Percentiles rank a stretch among this genome's conserved stretches.
phyloP scores from a whole-genome alignment of 2,113 vertebrate species.

The Caretta caretta region DNA sequence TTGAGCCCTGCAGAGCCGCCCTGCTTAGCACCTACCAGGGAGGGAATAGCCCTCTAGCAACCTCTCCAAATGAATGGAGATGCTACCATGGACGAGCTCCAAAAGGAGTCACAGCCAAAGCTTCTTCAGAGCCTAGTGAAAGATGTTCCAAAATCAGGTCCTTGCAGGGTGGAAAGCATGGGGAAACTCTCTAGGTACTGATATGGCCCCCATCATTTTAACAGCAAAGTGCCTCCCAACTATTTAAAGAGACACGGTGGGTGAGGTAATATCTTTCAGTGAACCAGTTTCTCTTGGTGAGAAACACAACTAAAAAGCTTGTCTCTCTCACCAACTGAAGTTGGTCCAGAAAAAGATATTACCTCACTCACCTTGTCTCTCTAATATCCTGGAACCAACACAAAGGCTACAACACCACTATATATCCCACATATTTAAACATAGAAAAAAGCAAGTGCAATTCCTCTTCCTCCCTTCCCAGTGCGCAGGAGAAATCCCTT shows the following conservation, averaged over 20 bases:
- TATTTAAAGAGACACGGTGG: no score
- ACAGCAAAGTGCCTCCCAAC: no score
- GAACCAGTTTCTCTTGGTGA: no score
- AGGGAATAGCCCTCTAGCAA: neutral
- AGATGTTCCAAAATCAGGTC: neutral
- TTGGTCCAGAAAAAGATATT: neutral
- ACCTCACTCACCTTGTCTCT: neutral
- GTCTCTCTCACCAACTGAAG: neutral
- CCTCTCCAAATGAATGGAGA: neutral
- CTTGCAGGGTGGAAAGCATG: no score
- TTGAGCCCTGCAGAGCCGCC: neutral
- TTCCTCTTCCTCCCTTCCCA: neutral
- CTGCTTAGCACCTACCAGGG: fast-evolving
- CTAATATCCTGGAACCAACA: neutral
- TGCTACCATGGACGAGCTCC: neutral
- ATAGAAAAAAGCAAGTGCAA: neutral
- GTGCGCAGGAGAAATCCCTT: neutral
- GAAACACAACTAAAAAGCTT: no score
- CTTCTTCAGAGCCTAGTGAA: fast-evolving
- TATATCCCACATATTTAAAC: neutral
- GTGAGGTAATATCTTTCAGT: no score
- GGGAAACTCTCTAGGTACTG: neutral
- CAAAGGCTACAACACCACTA: neutral
- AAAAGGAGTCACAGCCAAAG: fast-evolving
- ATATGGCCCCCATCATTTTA: no score